Conservation (phyloP, 2,888 invertebrate species). For the Noctuana brunneofusca region DNA sequence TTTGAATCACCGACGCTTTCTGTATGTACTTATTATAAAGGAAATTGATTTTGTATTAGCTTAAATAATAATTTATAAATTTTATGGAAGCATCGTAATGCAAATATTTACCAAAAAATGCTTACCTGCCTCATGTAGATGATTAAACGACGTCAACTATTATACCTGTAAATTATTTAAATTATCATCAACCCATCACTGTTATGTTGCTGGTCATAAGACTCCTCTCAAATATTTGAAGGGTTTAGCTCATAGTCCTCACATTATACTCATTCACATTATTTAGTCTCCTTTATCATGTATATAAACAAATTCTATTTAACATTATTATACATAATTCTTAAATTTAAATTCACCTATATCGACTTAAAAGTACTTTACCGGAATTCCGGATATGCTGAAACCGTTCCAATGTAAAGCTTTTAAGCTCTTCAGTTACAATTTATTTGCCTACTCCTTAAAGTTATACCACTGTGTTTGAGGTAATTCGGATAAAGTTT, state of each 20-base stretch:
- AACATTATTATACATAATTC: neutral
- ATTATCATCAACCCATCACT: no score
- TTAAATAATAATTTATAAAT: neutral
- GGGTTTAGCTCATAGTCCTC: no score
- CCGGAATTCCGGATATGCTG: slow-evolving; percentile 45
- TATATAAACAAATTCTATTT: neutral
- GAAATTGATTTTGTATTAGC: neutral
- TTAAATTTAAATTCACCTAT: neutral
- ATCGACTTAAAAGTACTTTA: neutral
- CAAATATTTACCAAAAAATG: no score
- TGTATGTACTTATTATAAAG: neutral
- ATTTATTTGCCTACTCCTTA: slow-evolving; percentile 50
- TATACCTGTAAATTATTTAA: no score
- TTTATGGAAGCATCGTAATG: no score
- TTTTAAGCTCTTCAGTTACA: slow-evolving; percentile 67
- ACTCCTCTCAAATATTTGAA: no score
- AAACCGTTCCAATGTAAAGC: slow-evolving; percentile 56
- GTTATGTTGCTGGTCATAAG: no score
- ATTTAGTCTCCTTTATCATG: no score
- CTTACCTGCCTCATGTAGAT: no score
- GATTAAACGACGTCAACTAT: no score
- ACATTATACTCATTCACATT: no score
- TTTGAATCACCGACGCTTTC: neutral
- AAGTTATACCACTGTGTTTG: slow-evolving; percentile 33
- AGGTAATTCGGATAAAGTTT: slow-evolving; percentile 36